A percentile compares a stretch with the other conserved stretches of the same genome.
Evolutionary conservation across 1,140 invertebrate genomes (phyloP).

Genomic region (Physella acuta): DNA sequence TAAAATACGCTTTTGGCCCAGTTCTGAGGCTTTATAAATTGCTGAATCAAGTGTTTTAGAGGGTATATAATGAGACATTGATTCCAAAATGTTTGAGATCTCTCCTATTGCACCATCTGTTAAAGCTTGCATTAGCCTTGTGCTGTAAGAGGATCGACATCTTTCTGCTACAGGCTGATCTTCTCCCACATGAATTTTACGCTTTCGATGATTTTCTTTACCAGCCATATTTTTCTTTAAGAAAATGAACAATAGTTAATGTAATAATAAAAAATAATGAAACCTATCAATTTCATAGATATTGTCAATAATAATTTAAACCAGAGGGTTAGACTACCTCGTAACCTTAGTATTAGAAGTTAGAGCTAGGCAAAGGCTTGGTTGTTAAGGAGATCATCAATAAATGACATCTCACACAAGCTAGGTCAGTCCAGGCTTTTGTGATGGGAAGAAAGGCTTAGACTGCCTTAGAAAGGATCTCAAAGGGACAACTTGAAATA

Average conservation of each 20-base stretch:
- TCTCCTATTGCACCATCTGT: background rate
- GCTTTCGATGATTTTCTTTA: background rate
- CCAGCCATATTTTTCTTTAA: background rate
- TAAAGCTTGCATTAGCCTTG: background rate
- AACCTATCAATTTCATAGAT: background rate
- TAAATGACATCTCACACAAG: too few relatives aligned
- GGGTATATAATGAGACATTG: background rate
- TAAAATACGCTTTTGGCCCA: background rate
- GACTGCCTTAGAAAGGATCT: too few relatives aligned
- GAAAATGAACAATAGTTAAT: background rate
- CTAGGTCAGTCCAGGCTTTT: too few relatives aligned
- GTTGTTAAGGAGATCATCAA: too few relatives aligned
- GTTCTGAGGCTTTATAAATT: background rate
- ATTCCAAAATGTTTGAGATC: background rate
- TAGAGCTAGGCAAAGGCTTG: too few relatives aligned
- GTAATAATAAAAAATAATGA: background rate
- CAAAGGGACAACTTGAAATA: too few relatives aligned
- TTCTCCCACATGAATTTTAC: background rate
- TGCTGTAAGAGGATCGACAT: background rate
- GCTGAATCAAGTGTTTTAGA: background rate
- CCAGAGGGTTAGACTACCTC: background rate
- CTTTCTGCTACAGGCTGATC: background rate
- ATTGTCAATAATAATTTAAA: background rate
- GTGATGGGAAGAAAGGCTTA: too few relatives aligned
- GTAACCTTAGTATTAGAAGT: too few relatives aligned